phyloP scores from a whole-genome alignment of 2,888 invertebrate species.

The Chymomyza procnemis region DNA sequence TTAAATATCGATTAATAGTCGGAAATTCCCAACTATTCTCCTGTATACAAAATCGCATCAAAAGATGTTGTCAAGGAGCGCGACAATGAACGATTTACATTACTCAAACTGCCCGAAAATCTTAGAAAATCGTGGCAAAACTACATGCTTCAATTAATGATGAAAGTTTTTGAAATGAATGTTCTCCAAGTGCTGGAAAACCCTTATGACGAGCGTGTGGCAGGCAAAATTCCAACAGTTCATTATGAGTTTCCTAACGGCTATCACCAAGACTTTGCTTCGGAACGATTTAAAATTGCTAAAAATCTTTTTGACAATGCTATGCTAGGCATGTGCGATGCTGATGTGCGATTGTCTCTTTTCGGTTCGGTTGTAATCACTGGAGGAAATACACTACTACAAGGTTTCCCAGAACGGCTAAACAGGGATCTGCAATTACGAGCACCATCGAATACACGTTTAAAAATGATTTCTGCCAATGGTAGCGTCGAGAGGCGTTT shows the following conservation, averaged over 20 bases:
- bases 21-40: too few relatives aligned
- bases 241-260: constrained; percentile 99
- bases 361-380: constrained; percentile 97
- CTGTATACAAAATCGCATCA: constrained; percentile 84
- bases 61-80: constrained; percentile 95
- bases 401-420: constrained; percentile 96
- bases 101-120: constrained; percentile 88
- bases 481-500: constrained; percentile 94
- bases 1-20: too few relatives aligned
- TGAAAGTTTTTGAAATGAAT: constrained; percentile 81
- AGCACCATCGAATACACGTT: constrained; percentile 94
- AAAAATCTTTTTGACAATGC: constrained; percentile 97
- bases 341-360: constrained; percentile 96
- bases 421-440: constrained; percentile 90
- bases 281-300: constrained; percentile 93
- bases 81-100: constrained; percentile 90
- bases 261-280: constrained; percentile 96
- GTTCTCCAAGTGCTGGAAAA: constrained; percentile 88
- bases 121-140: constrained; percentile 95
- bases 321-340: constrained; percentile 97
- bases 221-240: constrained; percentile 91
- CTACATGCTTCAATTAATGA: constrained; percentile 93
- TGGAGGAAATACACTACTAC: constrained; percentile 93
- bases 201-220: constrained; percentile 92
- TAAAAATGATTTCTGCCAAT: constrained; percentile 95